Base-by-base conservation (phyloP, 2,113 vertebrate genomes). In the Peromyscus californicus region DNA sequence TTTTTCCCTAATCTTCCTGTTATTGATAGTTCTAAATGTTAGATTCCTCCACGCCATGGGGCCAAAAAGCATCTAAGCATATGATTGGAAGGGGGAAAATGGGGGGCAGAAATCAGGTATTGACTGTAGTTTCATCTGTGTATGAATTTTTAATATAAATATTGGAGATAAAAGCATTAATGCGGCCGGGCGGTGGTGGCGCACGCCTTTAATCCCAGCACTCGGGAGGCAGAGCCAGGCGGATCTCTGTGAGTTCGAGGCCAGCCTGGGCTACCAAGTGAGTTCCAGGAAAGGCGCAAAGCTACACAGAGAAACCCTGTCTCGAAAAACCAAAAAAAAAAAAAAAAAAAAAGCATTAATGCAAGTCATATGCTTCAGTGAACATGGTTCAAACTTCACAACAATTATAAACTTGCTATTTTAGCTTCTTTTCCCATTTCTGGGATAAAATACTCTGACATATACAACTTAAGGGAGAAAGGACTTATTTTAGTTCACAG, bases 261-360 rank as follows among this genome's bases (percentile, higher is more conserved):
- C n/a, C n/a, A n/a, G n/a, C n/a, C n/a, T n/a, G n/a, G n/a, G n/a
- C n/a, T n/a, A n/a, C n/a, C n/a, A n/a, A n/a, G n/a, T n/a, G n/a
- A n/a, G n/a, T n/a, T n/a, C n/a, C n/a, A n/a, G n/a, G n/a, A n/a
- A n/a, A n/a, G n/a, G n/a, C n/a, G n/a, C n/a, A n/a, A n/a, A n/a
- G n/a, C n/a, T n/a, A n/a, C n/a, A n/a, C n/a, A n/a, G n/a, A n/a
- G n/a, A n/a, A n/a, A n/a, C n/a, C n/a, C n/a, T n/a, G n/a, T n/a
- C n/a, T n/a, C n/a, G n/a, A n/a, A n/a, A n/a, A n/a, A n/a, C n/a
- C n/a, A n/a, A n/a, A n/a, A n/a, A n/a, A n/a, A n/a, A n/a, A n/a
- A n/a, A n/a, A n/a, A n/a, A n/a, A n/a, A n/a, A n/a, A 86, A 86
- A 86, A 86, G 39, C 39, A 86, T 48, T 86, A 86, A 67, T 19